Percentiles rank a stretch among this genome's conserved stretches.
Evolutionary conservation across 2,113 vertebrate genomes (phyloP).

Genomic region (Perca fluviatilis): DNA sequence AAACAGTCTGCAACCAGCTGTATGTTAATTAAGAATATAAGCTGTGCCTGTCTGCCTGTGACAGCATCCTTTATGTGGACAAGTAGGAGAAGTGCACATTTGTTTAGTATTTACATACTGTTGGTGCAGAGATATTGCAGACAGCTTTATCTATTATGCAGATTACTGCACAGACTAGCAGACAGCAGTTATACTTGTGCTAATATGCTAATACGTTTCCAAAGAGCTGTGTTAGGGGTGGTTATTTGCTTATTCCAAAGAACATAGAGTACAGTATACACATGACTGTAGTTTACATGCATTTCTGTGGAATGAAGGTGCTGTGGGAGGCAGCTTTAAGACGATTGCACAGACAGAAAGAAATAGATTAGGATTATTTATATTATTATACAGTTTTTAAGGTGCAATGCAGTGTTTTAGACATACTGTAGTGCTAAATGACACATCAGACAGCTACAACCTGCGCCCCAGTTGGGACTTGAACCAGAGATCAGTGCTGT

Average conservation of each 20-base stretch:
- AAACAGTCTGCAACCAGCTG: slow-evolving; percentile 14
- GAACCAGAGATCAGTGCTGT: slow-evolving; percentile 16
- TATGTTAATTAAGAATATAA: background rate
- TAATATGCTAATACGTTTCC: slow-evolving; percentile 6
- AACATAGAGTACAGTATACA: background rate
- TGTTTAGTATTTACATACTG: slow-evolving; percentile 63
- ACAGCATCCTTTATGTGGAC: slow-evolving; percentile 18
- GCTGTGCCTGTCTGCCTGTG: background rate
- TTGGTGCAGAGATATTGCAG: background rate
- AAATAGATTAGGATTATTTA: slow-evolving; percentile 5
- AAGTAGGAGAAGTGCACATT: slow-evolving; percentile 34
- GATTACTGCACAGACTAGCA: slow-evolving; percentile 17
- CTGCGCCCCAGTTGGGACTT: background rate
- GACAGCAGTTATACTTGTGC: background rate
- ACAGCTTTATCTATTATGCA: slow-evolving; percentile 19
- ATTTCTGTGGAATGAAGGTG: slow-evolving; percentile 8
- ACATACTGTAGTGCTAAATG: background rate
- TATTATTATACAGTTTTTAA: slow-evolving; percentile 9
- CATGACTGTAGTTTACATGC: background rate
- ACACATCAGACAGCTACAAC: background rate
- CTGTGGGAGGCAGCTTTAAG: background rate
- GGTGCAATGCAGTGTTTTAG: slow-evolving; percentile 21
- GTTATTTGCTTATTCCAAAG: slow-evolving; percentile 14
- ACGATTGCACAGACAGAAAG: background rate
- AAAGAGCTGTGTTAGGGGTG: background rate